Conservation (phyloP, 2,113 vertebrate species). For the Calcarius ornatus region DNA sequence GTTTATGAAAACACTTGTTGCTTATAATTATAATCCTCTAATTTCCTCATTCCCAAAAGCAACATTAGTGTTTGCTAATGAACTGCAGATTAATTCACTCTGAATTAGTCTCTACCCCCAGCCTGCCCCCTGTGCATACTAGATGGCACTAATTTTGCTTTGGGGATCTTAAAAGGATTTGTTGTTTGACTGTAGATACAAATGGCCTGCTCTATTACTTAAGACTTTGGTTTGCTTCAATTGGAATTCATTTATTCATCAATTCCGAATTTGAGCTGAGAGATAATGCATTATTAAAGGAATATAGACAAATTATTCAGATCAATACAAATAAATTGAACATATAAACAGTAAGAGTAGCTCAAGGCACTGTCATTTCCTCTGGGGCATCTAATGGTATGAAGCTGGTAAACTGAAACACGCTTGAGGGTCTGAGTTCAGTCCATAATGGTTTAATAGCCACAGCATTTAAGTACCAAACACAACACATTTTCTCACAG, state of each 20-base stretch:
- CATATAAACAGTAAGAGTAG: neutral
- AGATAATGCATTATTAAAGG: neutral
- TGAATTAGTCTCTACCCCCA: conserved; percentile 51
- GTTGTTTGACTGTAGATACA: conserved; percentile 20
- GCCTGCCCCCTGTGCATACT: neutral
- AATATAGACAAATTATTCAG: neutral
- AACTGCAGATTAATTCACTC: conserved; percentile 50
- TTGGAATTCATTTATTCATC: conserved; percentile 19
- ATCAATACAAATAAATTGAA: conserved; percentile 6
- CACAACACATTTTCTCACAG: neutral
- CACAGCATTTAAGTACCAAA: neutral
- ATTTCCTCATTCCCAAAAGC: conserved; percentile 56
- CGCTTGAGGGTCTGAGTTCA: neutral
- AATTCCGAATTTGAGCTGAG: neutral
- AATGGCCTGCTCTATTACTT: conserved; percentile 51
- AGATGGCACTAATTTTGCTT: conserved; percentile 46
- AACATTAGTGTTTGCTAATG: conserved; percentile 61
- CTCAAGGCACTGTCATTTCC: neutral
- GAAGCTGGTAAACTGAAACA: neutral
- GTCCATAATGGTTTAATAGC: neutral
- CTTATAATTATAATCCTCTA: conserved; percentile 59
- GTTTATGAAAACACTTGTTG: conserved; percentile 69
- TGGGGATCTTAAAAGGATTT: conserved; percentile 38
- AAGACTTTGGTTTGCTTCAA: conserved; percentile 54
- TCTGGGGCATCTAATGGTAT: neutral